Evolutionary conservation across 2,888 invertebrate genomes (phyloP).

Genomic region (Drosophila aldrichi): DNA sequence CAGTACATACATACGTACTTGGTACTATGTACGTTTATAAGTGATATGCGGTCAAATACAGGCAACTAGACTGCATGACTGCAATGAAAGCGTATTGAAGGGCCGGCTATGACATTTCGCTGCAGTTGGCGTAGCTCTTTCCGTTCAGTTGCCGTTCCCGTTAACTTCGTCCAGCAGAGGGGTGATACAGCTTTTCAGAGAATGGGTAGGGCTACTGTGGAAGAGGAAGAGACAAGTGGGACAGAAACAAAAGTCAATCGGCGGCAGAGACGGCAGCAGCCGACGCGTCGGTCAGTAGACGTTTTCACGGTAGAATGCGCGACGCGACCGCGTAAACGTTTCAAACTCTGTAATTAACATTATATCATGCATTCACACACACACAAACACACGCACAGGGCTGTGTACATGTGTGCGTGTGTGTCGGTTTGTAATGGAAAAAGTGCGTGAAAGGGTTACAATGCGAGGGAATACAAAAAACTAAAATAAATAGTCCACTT

Average conservation of each 20-base stretch:
- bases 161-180: conserved; percentile 16
- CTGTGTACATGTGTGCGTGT: not conserved
- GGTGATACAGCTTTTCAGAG: not conserved
- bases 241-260: conserved; percentile 53
- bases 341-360: conserved; percentile 56
- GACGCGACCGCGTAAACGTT: conserved; percentile 53
- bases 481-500: conserved; percentile 31
- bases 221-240: not conserved
- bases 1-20: too few species aligned
- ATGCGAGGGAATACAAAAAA: conserved; percentile 27
- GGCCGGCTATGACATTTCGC: conserved; percentile 20
- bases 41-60: not conserved
- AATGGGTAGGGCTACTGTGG: not conserved
- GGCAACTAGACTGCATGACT: not conserved
- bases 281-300: conserved; percentile 34
- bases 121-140: conserved; percentile 7
- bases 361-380: conserved; percentile 30
- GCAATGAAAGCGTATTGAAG: not conserved
- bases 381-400: not conserved
- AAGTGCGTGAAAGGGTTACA: conserved; percentile 70
- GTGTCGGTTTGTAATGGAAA: conserved; percentile 34
- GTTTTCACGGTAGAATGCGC: conserved; percentile 62
- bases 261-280: conserved; percentile 18
- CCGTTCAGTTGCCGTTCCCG: conserved; percentile 22
- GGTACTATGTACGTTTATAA: too few species aligned